phyloP scores from a whole-genome alignment of 1,140 invertebrate genomes.

The Ceratina japonica region DNA sequence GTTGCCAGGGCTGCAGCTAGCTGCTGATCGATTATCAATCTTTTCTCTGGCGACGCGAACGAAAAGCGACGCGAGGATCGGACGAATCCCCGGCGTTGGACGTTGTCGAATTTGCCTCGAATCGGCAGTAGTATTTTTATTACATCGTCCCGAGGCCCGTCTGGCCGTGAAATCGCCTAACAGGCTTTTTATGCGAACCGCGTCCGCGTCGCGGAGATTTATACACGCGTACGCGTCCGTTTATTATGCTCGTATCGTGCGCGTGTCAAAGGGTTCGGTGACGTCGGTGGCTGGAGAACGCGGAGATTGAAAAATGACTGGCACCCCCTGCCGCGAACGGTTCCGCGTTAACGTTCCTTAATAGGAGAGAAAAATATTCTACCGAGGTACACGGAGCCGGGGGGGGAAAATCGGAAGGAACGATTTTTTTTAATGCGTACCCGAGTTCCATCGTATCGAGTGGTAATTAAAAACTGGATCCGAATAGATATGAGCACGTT shows the following conservation, averaged over 20 bases:
- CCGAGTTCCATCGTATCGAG: no score
- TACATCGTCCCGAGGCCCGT: constrained; percentile 34
- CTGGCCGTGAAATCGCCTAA: constrained; percentile 52
- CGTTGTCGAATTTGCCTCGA: constrained; percentile 48
- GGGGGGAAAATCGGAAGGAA: no score
- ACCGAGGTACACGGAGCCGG: no score
- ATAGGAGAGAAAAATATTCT: no score
- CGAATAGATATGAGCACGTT: no score
- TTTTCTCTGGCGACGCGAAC: constrained; percentile 22
- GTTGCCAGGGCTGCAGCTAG: constrained; percentile 9
- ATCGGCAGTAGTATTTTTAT: constrained; percentile 23
- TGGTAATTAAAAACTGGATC: no score
- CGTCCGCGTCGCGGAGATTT: constrained; percentile 50
- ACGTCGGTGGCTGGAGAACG: constrained; percentile 5
- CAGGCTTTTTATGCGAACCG: constrained; percentile 54
- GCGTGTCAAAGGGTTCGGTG: constrained; percentile 23
- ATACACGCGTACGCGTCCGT: constrained; percentile 30
- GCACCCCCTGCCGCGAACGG: not conserved
- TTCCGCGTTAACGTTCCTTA: not conserved
- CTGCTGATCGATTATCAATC: constrained; percentile 59
- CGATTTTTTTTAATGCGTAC: no score
- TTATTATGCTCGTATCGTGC: not conserved
- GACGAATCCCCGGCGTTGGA: not conserved
- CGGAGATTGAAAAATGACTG: constrained; percentile 27
- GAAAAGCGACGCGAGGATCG: constrained; percentile 47